A percentile compares a stretch with the other conserved stretches of the same genome.
These are phyloP conservation scores for Drosophila histrio DNA, from an alignment of 2,888 invertebrate genomes.

Conservation along the genomic window DNA sequence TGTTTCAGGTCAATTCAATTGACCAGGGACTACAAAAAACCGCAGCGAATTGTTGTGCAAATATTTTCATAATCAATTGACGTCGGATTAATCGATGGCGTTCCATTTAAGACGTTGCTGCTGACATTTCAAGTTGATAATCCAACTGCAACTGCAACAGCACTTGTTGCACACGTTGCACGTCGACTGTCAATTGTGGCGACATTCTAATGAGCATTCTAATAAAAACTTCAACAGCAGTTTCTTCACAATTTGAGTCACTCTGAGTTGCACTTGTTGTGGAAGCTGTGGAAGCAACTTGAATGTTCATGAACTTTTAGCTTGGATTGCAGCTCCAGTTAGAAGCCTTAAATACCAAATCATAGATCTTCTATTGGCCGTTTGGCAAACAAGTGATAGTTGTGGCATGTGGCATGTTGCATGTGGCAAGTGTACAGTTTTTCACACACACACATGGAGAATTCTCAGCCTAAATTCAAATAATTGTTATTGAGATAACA, in stretches of 20 bases:
- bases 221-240: too few species aligned
- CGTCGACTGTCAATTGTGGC: conserved; percentile 55
- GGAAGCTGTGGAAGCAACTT: conserved; percentile 50
- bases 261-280: conserved; percentile 37
- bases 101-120: neutral
- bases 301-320: conserved; percentile 67
- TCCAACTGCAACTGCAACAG: conserved; percentile 33
- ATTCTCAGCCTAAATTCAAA: conserved; percentile 38
- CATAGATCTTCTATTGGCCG: conserved; percentile 14
- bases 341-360: conserved; percentile 62
- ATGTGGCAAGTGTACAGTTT: conserved; percentile 11
- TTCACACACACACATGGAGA: neutral
- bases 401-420: neutral
- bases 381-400: neutral
- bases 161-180: conserved; percentile 42
- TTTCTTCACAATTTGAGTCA: neutral
- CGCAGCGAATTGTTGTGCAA: conserved; percentile 42
- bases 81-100: conserved; percentile 25
- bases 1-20: conserved; percentile 51
- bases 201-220: conserved; percentile 69
- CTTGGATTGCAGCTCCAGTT: conserved; percentile 36
- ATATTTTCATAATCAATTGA: conserved; percentile 49
- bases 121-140: conserved; percentile 44
- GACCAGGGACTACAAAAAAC: conserved; percentile 14
- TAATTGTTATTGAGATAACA: conserved; percentile 43